Conservation (phyloP, 2,888 invertebrate genomes). For the Amphimallon solstitiale region DNA sequence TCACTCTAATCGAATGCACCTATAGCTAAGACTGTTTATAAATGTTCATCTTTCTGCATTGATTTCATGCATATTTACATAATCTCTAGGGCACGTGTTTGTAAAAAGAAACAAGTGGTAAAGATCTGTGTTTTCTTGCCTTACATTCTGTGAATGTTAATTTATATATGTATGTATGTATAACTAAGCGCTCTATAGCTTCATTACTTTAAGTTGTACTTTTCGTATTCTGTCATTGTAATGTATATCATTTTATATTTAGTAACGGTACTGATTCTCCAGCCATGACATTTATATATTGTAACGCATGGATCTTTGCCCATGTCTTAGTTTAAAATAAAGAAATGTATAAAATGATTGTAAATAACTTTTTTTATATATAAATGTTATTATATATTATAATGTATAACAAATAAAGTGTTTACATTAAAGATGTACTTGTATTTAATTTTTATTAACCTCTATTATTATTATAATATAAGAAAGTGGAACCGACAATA, state of each 20-base stretch:
- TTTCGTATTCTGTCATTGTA: too few relatives aligned
- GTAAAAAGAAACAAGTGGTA: not conserved
- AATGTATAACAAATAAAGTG: not conserved
- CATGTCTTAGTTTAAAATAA: not conserved
- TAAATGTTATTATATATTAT: not conserved
- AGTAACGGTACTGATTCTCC: not conserved
- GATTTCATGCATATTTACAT: not conserved
- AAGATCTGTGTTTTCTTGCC: constrained; percentile 20
- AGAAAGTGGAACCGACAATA: too few relatives aligned
- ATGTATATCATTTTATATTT: not conserved
- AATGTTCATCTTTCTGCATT: too few relatives aligned
- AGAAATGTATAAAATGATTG: constrained; percentile 1
- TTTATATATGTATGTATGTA: too few relatives aligned
- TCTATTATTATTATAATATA: too few relatives aligned
- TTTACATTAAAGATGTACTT: not conserved
- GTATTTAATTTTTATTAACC: too few relatives aligned
- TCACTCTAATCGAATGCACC: too few relatives aligned
- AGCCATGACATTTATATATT: not conserved
- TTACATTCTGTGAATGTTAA: constrained; percentile 29
- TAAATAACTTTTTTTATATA: constrained; percentile 23
- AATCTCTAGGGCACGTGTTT: not conserved
- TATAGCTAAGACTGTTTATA: too few relatives aligned
- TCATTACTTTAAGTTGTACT: too few relatives aligned
- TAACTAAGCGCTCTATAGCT: too few relatives aligned
- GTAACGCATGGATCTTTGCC: constrained; percentile 8